Evolutionary conservation across 2,797 vertebrate genomes (phyloP), one percentile per base, ranked within the genome.

Genomic region (Enteromius radiatus): DNA sequence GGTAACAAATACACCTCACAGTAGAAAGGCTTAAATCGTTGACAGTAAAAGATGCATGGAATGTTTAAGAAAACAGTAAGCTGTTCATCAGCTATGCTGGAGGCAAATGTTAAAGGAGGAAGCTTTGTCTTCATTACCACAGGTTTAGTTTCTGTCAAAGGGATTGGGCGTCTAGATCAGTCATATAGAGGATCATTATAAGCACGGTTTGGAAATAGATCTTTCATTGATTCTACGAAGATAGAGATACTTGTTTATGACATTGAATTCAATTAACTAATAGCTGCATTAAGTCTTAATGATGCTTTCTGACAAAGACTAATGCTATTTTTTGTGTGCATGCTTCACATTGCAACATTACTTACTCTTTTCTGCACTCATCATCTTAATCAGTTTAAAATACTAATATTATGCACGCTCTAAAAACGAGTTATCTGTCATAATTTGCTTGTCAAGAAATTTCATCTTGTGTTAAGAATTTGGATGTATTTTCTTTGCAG

Each of bases 121-220:
- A 64, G 82, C 85, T 88, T 84, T 81, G 68, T 88, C 87, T 87
- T 87, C 87, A 88, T 88, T 88, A 88, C 84, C 79, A 26, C 76
- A 80, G 76, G 85, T 87, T 88, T 87, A 17, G 79, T 82, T 87
- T 87, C 78, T 43, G 76, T 87, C 86, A 74, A 61, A 36, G 76
- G 65, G 71, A 78, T 84, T 73, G 68, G 47, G 76, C 43, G 15
- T 79, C 31, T 11, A 87, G 54, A 88, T 88, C 82, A 80, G 77
- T 88, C 84, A 85, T 80, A 82, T 49, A 21, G 79, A 17, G 49
- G 59, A 86, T 85, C 78, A 88, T 88, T 85, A 85, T 47, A 70
- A 81, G 63, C 79, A 28, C 15, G 43, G 38, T 74, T 77, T 84
- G 76, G 59, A 84, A 87, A 88, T 88, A 76, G 79, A 84, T 80